phyloP scores from a whole-genome alignment of 2,888 invertebrate genomes.

The Drosophila borborema region DNA sequence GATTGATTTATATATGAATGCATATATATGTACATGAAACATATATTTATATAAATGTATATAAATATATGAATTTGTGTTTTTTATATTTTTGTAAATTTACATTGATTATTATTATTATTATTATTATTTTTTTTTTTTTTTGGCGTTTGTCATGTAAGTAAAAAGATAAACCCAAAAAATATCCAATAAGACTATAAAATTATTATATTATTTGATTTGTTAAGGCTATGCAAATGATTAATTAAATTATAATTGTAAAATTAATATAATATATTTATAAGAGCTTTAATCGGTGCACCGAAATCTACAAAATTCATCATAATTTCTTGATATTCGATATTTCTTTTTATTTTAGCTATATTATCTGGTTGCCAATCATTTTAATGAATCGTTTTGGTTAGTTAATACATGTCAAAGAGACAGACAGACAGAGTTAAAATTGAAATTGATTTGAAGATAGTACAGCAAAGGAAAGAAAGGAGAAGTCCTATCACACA shows the following conservation, averaged over 20 bases:
- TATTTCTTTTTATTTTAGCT: not conserved
- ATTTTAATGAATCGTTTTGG: not conserved
- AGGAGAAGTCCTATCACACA: not conserved
- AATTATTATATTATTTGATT: conserved; percentile 2
- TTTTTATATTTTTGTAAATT: conserved; percentile 3
- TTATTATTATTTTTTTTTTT: no score
- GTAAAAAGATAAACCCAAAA: conserved; percentile 80
- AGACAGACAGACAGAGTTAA: conserved; percentile 2
- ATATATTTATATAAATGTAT: conserved; percentile 5
- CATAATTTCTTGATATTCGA: not conserved
- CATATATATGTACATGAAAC: conserved; percentile 14
- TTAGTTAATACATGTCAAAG: not conserved
- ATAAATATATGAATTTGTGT: not conserved
- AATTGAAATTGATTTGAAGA: not conserved
- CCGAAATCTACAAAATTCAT: not conserved
- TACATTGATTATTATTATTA: not conserved
- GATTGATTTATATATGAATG: conserved; percentile 12
- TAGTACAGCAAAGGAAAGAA: not conserved
- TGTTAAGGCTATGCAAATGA: not conserved
- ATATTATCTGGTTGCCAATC: not conserved
- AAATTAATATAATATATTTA: not conserved
- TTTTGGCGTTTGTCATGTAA: conserved; percentile 67
- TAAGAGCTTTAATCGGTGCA: not conserved
- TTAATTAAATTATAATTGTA: conserved; percentile 1
- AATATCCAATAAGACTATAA: conserved; percentile 63